phyloP scores from a whole-genome alignment of 2,888 invertebrate species.

The Pristionchus arcanus region DNA sequence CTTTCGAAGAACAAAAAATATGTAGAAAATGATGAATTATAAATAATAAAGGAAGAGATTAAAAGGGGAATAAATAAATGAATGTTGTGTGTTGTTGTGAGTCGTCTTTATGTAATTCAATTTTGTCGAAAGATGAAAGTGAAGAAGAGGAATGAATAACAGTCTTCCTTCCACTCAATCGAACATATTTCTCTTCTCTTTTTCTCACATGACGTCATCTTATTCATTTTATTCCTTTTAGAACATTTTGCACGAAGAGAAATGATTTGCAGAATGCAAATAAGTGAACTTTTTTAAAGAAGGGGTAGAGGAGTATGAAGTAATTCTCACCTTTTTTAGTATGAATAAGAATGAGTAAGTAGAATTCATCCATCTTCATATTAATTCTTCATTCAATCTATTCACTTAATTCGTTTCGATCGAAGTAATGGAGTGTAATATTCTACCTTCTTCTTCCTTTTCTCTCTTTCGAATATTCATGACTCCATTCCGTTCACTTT shows the following conservation, averaged over 20 bases:
- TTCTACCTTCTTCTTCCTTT: background rate
- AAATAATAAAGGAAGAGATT: background rate
- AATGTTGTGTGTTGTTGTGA: background rate
- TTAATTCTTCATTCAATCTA: background rate
- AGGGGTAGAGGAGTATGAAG: background rate
- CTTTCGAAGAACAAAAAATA: no score
- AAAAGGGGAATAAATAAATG: background rate
- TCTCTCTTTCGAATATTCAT: slow-evolving; percentile 9
- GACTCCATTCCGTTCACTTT: background rate
- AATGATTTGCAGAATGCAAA: background rate
- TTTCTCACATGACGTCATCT: background rate
- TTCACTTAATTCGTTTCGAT: background rate
- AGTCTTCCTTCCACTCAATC: background rate
- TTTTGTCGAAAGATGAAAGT: slow-evolving; percentile 2
- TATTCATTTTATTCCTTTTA: background rate
- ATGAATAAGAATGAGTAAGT: background rate
- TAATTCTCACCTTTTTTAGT: background rate
- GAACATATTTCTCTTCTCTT: background rate
- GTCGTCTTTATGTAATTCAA: background rate
- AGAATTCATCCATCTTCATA: background rate
- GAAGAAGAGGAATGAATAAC: background rate
- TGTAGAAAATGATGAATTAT: background rate
- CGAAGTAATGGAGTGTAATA: background rate
- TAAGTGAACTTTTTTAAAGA: background rate
- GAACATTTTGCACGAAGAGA: background rate